Evolutionary conservation across 2,888 invertebrate genomes (phyloP).

Genomic region (Opisthograptis luteolata): DNA sequence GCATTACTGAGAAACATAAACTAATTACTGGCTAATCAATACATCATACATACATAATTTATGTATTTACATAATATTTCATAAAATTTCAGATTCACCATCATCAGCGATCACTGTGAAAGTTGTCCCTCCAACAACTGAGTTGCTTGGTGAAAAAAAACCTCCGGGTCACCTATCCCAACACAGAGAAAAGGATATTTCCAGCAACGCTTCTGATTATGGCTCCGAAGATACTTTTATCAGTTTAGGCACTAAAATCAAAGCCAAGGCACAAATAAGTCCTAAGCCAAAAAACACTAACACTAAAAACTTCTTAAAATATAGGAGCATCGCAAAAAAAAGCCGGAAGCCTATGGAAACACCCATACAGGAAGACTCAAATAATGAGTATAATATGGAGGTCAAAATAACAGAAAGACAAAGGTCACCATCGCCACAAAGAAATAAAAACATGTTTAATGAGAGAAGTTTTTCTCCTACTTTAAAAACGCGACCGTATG

Average conservation of each 20-base stretch:
- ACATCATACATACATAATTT: too few species aligned
- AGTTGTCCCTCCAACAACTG: constrained; percentile 70
- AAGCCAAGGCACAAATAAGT: constrained; percentile 74
- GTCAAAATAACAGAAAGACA: constrained; percentile 67
- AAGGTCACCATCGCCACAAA: constrained; percentile 54
- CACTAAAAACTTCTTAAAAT: constrained; percentile 65
- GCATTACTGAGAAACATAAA: too few species aligned
- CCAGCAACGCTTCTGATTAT: constrained; percentile 76
- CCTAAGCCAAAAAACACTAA: constrained; percentile 61
- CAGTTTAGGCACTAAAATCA: constrained; percentile 80
- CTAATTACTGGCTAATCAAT: too few species aligned
- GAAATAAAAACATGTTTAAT: constrained; percentile 51
- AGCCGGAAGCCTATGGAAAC: constrained; percentile 61
- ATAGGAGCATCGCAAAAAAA: constrained; percentile 64
- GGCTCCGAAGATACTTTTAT: constrained; percentile 80
- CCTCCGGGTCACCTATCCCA: constrained; percentile 42
- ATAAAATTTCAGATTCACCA: constrained; percentile 56
- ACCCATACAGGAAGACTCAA: constrained; percentile 47
- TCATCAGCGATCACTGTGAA: constrained; percentile 55
- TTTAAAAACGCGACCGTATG: constrained; percentile 58
- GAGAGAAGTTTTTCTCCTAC: constrained; percentile 58
- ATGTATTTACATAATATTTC: not conserved
- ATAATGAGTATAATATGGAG: constrained; percentile 66
- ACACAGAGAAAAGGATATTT: constrained; percentile 48
- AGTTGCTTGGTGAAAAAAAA: constrained; percentile 58